A percentile compares a stretch with the other conserved stretches of the same genome.
Conservation (phyloP, 92 coral and sea anemone species). For the Porites cylindrica region DNA sequence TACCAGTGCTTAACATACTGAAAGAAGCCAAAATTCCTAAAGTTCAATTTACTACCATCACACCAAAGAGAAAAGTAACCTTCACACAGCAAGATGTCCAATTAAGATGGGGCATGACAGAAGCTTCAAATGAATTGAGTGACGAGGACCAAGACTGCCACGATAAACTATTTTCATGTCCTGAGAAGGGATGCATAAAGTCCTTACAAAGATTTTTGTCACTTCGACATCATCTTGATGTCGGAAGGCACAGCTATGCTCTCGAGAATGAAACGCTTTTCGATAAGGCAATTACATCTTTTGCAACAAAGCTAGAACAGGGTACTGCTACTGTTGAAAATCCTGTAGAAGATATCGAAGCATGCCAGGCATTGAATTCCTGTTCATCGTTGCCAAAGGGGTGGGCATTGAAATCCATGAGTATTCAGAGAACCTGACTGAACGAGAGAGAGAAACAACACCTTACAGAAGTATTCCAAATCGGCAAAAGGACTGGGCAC, state of each 20-base stretch:
- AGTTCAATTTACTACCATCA: conserved; percentile 41
- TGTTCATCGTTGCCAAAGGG: conserved; percentile 46
- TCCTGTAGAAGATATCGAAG: background rate
- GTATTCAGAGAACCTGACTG: conserved; percentile 38
- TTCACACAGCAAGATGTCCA: conserved; percentile 34
- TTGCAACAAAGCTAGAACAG: conserved; percentile 54
- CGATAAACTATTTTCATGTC: conserved; percentile 53
- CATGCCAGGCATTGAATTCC: conserved; percentile 37
- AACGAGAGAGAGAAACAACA: too few species aligned
- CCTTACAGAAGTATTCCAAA: background rate
- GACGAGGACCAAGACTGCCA: conserved; percentile 30
- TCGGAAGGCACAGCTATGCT: conserved; percentile 56
- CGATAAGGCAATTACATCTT: conserved; percentile 70
- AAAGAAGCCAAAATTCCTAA: conserved; percentile 44
- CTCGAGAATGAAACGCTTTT: conserved; percentile 64
- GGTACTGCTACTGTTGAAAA: conserved; percentile 18
- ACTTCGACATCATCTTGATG: conserved; percentile 61
- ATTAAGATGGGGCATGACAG: background rate
- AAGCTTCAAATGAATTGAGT: conserved; percentile 12
- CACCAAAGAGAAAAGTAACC: conserved; percentile 25
- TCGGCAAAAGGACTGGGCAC: conserved; percentile 55
- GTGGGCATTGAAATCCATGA: conserved; percentile 46
- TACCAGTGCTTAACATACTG: conserved; percentile 15
- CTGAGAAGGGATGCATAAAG: conserved; percentile 70
- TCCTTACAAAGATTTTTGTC: conserved; percentile 55